Base-by-base conservation (phyloP, 92 coral and sea anemone genomes). In the Zoanthus gigantus region DNA sequence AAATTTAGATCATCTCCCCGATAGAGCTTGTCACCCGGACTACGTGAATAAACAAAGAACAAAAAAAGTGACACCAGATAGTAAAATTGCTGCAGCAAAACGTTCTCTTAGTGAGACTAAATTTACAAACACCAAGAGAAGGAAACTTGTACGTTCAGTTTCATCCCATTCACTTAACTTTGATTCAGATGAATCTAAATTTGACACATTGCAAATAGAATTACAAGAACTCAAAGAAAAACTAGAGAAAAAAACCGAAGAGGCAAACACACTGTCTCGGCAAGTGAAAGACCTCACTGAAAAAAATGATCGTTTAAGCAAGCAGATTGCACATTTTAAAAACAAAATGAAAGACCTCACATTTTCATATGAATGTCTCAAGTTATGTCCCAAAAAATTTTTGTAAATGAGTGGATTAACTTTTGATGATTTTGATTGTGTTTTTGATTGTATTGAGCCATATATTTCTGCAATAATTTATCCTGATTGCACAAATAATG, bases 1-100 rank as follows among this genome's bases (percentile, higher is more conserved):
- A 53, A 83, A 89, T 37, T 65, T 89, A 76, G 78, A 85, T 63
- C 87, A 90, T 86, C 92, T 85, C 34, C 90, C 90, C 60, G 92
- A 90, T 86, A 73, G 81, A 71, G 84, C 89, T 69, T 84, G 92
- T 76, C 88, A 79, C 56, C 92, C 89, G 23, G 86, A 89, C 72
- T 84, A 66, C 72, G 86, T 63, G 18, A 61, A 89, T 44, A 84
- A 73, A 89, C 83, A 89, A 84, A 44, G 15, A 48, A 89, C 88
- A 82, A 83, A 74, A 61, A 89, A 82, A 81, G 71, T 76, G 58
- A 88, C 91, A 60, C 82, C 87, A 45, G 76, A 58, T 68, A 82
- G 83, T 66, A 88, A 88, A 89, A 83, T 76, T 74, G 88, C 81
- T 77, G 71, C 83, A 76, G 85, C 88, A 23, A 89, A 83, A 65